These are phyloP conservation scores for Brachyhypopomus gauderio DNA, from an alignment of 2,113 vertebrate species.

Conservation along the genomic window DNA sequence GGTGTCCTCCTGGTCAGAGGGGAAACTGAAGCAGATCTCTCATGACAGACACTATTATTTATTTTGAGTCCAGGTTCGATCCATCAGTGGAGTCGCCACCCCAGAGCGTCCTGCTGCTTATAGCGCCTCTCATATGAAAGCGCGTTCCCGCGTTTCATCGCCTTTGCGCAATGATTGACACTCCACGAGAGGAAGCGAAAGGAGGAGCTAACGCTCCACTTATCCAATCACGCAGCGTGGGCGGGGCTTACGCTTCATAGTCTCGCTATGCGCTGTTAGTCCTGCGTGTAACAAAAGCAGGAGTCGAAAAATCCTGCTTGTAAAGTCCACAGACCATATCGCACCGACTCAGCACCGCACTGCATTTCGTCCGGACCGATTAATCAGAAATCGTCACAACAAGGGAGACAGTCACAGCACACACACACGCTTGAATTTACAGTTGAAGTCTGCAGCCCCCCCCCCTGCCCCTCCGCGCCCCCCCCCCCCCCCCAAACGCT, in stretches of 20 bases:
- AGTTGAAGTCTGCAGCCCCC: conserved; percentile 45
- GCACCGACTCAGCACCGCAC: background rate
- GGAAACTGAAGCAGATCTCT: conserved; percentile 62
- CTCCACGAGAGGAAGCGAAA: conserved; percentile 64
- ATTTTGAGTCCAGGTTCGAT: conserved; percentile 65
- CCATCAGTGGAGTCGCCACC: conserved; percentile 58
- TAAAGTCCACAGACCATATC: conserved; percentile 7
- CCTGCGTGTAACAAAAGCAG: conserved; percentile 75
- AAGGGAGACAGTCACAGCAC: conserved; percentile 44
- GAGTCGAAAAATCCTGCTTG: conserved; percentile 67
- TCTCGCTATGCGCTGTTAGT: conserved; percentile 70
- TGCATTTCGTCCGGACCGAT: background rate
- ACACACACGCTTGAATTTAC: conserved; percentile 51
- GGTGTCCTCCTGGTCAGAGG: conserved; percentile 61
- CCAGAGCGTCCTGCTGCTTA: conserved; percentile 43
- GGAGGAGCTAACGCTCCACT: conserved; percentile 68
- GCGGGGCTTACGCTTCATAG: conserved; percentile 62
- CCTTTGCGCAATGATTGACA: conserved; percentile 66
- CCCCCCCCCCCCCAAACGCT: conserved; percentile 33
- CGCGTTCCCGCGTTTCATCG: conserved; percentile 62
- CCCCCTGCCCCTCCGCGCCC: too few relatives aligned
- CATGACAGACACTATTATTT: conserved; percentile 66
- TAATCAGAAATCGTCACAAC: conserved; percentile 13
- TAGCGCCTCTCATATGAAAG: conserved; percentile 20
- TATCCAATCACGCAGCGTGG: conserved; percentile 64